Base-by-base conservation (phyloP, 2,797 vertebrate species). In the Rachycentron canadum region DNA sequence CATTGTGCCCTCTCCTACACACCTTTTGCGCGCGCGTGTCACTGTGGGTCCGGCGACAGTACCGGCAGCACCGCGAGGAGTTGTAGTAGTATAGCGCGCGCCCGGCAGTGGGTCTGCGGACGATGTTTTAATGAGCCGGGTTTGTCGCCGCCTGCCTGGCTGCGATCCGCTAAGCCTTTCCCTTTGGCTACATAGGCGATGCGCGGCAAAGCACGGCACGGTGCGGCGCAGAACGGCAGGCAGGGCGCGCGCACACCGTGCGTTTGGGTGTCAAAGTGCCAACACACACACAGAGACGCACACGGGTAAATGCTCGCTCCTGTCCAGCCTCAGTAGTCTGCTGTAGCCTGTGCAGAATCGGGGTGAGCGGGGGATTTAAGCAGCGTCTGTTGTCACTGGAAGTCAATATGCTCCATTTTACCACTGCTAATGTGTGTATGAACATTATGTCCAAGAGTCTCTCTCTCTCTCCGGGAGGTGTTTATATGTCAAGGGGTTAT, bases 321-420 rank as follows among this genome's bases (percentile, higher is more conserved):
- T 50, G 67, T 71, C 66, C 66, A 64, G 56, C 47, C 56, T 70
- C 57, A 75, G 81, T 53, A 70, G 79, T 23, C 50, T 77, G 25
- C 21, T 60, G 60, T 41, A 32, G 77, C 58, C 30, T 34, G 45
- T 82, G 67, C 6, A 57, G 70, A 78, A 73, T 41, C 23, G 34
- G 70, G 60, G 52, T 78, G 78, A 64, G 36, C 43, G 68, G 21
- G 55, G 58, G 72, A 80, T 86, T 86, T 83, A 79, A 64, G n/a
- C 68, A 69, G 80, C 85, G 69, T 87, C 75, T 87, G 80, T 73
- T 88, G 79, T 85, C 79, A 83, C 56, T 80, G 56, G 30, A 67
- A 74, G 83, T 88, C 90, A 91, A 85, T 91, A 83, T 88, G 87
- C 75, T 91, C 82, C 76, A 90, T 87, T 87, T 88, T 82, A 77